These are phyloP conservation scores for Huso huso DNA, from an alignment of 2,797 vertebrate genomes.

Conservation along the genomic window DNA sequence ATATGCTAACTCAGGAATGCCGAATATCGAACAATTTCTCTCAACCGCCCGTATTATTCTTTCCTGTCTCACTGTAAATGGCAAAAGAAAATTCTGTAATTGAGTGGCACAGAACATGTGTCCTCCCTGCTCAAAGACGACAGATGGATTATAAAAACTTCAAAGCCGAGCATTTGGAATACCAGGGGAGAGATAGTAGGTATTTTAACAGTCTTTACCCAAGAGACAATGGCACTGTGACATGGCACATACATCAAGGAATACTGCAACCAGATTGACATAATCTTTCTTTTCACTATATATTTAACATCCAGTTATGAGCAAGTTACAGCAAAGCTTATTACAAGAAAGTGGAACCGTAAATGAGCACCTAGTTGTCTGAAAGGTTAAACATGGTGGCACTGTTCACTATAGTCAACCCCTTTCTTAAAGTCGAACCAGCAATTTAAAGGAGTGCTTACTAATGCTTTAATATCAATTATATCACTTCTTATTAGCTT, in stretches of 20 bases:
- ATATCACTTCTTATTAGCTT: no score
- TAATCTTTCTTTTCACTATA: conserved; percentile 85
- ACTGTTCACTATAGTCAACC: no score
- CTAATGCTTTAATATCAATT: no score
- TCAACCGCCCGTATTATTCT: conserved; percentile 81
- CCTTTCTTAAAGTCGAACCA: no score
- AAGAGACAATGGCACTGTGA: conserved; percentile 96
- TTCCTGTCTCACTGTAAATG: conserved; percentile 84
- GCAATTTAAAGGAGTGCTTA: no score
- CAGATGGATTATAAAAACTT: conserved; percentile 99
- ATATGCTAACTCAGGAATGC: conserved; percentile 78
- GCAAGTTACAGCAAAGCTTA: conserved; percentile 74
- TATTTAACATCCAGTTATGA: conserved; percentile 91
- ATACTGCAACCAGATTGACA: conserved; percentile 88
- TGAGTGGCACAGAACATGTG: conserved; percentile 94
- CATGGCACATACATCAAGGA: conserved; percentile 95
- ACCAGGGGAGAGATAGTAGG: conserved; percentile 96
- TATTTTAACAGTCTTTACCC: conserved; percentile 99
- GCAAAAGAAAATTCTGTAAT: conserved; percentile 91
- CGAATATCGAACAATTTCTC: conserved; percentile 80
- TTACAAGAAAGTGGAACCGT: background rate
- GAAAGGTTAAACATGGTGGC: no score
- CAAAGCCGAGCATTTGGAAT: conserved; percentile 93
- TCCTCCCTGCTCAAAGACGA: conserved; percentile 96
- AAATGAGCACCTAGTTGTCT: background rate